Conservation (phyloP, 2,888 invertebrate species). For the Prenolepis imparis region DNA sequence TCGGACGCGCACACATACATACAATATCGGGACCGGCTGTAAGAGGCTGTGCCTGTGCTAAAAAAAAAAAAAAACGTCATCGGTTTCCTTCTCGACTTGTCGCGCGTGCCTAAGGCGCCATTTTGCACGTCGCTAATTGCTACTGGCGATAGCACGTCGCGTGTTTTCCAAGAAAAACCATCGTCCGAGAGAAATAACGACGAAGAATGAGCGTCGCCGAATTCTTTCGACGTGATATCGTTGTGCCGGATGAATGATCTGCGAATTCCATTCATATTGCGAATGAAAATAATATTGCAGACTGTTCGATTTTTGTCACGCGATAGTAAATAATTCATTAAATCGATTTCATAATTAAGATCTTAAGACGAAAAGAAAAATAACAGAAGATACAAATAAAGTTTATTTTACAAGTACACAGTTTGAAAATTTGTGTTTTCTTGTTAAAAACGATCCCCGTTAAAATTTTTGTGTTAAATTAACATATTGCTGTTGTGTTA, state of each 20-base stretch:
- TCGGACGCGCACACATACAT: slow-evolving; percentile 31
- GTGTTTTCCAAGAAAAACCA: slow-evolving; percentile 29
- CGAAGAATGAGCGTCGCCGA: slow-evolving; percentile 8
- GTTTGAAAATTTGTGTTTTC: too few species aligned
- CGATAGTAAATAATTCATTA: background rate
- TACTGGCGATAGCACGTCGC: slow-evolving; percentile 17
- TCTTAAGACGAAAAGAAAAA: background rate
- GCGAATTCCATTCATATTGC: background rate
- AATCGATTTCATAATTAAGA: background rate
- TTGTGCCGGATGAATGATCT: background rate
- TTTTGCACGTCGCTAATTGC: slow-evolving; percentile 53
- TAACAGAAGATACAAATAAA: background rate
- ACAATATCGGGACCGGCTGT: slow-evolving; percentile 16
- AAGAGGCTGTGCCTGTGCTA: slow-evolving; percentile 39
- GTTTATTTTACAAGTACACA: background rate
- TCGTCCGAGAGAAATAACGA: background rate
- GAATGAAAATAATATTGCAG: background rate
- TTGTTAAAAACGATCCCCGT: too few species aligned
- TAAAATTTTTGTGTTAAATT: too few species aligned
- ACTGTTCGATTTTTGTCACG: background rate
- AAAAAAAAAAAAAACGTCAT: slow-evolving; percentile 63
- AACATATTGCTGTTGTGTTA: too few species aligned
- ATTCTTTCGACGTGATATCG: slow-evolving; percentile 18
- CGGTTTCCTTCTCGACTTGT: slow-evolving; percentile 60
- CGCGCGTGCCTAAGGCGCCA: slow-evolving; percentile 57